Conservation (phyloP, 1,140 invertebrate species). For the Branchinecta lindahli region DNA sequence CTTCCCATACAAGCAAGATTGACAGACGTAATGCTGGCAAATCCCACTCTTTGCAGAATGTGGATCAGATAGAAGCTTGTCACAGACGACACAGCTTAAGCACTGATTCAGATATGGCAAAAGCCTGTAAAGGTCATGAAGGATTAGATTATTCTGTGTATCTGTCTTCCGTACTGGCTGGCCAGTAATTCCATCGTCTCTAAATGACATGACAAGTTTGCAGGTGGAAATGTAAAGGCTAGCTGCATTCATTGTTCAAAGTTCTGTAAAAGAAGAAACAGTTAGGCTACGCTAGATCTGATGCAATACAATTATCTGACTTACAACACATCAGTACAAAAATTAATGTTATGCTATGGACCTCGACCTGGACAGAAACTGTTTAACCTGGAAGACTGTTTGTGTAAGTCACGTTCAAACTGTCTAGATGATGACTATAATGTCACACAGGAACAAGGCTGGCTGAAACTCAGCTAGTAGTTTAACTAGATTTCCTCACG, state of each 20-base stretch:
- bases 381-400: too few species aligned
- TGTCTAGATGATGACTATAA: too few species aligned
- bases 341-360: too few species aligned
- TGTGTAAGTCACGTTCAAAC: too few species aligned
- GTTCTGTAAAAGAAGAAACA: too few species aligned
- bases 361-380: too few species aligned
- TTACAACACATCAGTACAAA: too few species aligned
- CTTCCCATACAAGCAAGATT: constrained; percentile 57
- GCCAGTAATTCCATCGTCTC: neutral
- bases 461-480: too few species aligned
- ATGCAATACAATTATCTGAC: too few species aligned
- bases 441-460: too few species aligned
- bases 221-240: constrained; percentile 68
- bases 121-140: constrained; percentile 62
- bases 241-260: constrained; percentile 53
- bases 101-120: constrained; percentile 68
- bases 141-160: constrained; percentile 47
- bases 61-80: constrained; percentile 61
- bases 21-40: constrained; percentile 75
- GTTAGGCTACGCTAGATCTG: too few species aligned
- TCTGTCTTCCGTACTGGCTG: constrained; percentile 36
- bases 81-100: constrained; percentile 72
- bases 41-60: constrained; percentile 58
- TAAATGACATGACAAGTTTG: constrained; percentile 45
- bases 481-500: too few species aligned